Conservation (phyloP, 2,797 vertebrate genomes). For the Lithobates sylvaticus region DNA sequence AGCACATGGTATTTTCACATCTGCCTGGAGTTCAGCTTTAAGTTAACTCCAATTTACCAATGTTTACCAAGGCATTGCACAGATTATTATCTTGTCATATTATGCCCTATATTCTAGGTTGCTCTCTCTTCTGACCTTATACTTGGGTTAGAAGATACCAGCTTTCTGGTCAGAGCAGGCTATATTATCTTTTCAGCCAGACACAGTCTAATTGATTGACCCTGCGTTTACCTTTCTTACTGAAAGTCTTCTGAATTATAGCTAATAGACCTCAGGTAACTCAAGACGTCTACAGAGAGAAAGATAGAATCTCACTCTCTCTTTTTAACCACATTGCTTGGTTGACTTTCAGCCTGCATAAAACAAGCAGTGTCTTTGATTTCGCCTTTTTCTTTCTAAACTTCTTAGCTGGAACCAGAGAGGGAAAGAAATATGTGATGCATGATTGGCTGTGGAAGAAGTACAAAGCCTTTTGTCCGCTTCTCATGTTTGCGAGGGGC, state of each 20-base stretch:
- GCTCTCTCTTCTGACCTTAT: conserved; percentile 51
- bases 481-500: conserved; percentile 30
- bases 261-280: conserved; percentile 74
- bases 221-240: conserved; percentile 76
- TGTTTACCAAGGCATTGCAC: neutral
- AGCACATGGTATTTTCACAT: too few species aligned
- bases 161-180: conserved; percentile 68
- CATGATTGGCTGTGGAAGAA: conserved; percentile 54
- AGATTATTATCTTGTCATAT: neutral
- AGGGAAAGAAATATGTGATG: conserved; percentile 45
- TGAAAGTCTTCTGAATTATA: conserved; percentile 72
- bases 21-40: neutral
- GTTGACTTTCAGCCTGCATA: conserved; percentile 67
- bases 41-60: neutral
- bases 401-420: conserved; percentile 55
- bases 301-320: conserved; percentile 66
- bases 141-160: conserved; percentile 63
- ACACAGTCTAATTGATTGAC: conserved; percentile 73
- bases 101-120: neutral
- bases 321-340: conserved; percentile 59
- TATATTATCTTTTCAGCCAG: conserved; percentile 68
- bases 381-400: conserved; percentile 46
- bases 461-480: conserved; percentile 49
- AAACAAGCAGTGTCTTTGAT: conserved; percentile 52
- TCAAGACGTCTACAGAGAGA: conserved; percentile 65